Evolutionary conservation across 2,113 vertebrate species (phyloP).

Genomic region (Nothocercus julius): DNA sequence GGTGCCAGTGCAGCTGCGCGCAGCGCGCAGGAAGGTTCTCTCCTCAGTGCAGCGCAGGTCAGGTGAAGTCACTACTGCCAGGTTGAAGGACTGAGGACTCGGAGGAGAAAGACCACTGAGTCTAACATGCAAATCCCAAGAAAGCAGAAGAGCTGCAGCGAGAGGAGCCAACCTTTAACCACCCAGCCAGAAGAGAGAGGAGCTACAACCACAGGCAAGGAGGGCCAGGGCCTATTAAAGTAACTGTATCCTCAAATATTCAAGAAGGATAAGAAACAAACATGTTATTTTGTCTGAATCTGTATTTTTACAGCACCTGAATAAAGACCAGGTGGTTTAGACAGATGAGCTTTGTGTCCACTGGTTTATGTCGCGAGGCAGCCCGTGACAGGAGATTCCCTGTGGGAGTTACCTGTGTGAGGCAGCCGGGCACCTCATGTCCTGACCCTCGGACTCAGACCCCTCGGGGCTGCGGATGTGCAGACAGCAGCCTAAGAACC

Average conservation of each 20-base stretch:
- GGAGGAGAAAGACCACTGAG: not conserved
- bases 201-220: not conserved
- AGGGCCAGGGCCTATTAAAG: not conserved
- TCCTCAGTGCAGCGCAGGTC: not conserved
- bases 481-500: fast-evolving
- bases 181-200: not conserved
- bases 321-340: not conserved
- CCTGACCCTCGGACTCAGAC: too few species aligned
- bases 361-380: fast-evolving
- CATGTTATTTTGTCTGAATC: fast-evolving
- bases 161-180: fast-evolving
- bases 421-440: too few species aligned
- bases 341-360: fast-evolving
- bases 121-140: not conserved
- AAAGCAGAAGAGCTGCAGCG: not conserved
- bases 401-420: too few species aligned
- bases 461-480: fast-evolving
- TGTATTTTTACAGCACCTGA: not conserved
- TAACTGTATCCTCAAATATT: not conserved
- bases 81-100: not conserved
- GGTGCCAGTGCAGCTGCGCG: not conserved
- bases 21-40: fast-evolving
- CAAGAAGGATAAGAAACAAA: not conserved
- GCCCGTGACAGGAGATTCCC: not conserved
- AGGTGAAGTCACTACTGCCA: not conserved